phyloP scores from a whole-genome alignment of 1,140 invertebrate species.

The Mya arenaria region DNA sequence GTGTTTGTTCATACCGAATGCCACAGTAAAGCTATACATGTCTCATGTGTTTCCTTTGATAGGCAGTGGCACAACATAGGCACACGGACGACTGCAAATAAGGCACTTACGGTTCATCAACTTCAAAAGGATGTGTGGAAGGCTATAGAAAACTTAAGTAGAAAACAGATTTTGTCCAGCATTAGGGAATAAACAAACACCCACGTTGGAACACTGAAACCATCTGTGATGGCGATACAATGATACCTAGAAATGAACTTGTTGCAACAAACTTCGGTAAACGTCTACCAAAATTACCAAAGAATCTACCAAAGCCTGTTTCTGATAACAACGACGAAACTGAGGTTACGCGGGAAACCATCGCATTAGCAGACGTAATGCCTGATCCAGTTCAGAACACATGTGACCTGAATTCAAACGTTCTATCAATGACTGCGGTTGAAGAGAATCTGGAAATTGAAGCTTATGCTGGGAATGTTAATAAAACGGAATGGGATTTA shows the following conservation, averaged over 20 bases:
- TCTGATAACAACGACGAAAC: not conserved
- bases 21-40: not conserved
- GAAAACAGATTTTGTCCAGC: not conserved
- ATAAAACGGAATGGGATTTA: not conserved
- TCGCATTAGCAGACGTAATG: not conserved
- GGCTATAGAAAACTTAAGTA: not conserved
- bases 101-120: not conserved
- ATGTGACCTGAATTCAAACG: not conserved
- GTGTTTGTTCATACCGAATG: not conserved
- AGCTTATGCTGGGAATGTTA: not conserved
- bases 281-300: not conserved
- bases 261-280: not conserved
- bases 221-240: not conserved
- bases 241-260: not conserved
- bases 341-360: not conserved
- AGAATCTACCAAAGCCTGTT: not conserved
- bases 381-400: not conserved
- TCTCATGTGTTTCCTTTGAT: not conserved
- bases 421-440: not conserved
- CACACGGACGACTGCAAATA: not conserved
- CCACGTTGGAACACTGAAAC: not conserved
- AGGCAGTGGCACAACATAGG: not conserved
- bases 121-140: not conserved
- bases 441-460: not conserved
- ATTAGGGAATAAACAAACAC: not conserved